Evolutionary conservation across 2,888 invertebrate genomes (phyloP).

Genomic region (Agriopis marginaria): DNA sequence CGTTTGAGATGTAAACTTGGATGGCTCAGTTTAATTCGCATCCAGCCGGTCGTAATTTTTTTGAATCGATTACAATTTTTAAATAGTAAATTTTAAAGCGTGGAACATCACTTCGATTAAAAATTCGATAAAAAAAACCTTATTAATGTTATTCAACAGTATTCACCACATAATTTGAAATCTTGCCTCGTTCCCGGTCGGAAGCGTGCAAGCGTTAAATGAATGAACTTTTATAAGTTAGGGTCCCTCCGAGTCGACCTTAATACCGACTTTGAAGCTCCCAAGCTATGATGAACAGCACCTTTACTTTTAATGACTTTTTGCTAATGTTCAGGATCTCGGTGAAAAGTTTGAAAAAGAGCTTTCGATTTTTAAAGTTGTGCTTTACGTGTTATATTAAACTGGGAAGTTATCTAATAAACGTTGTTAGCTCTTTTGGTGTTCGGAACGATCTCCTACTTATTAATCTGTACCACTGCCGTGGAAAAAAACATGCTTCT

Average conservation of each 20-base stretch:
- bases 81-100: no score
- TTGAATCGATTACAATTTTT: neutral
- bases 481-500: neutral
- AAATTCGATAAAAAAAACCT: slow-evolving; percentile 8
- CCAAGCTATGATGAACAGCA: slow-evolving; percentile 76
- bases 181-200: slow-evolving; percentile 69
- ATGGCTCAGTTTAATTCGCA: neutral
- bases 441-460: neutral
- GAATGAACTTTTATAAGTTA: slow-evolving; percentile 85
- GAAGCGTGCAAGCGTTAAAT: slow-evolving; percentile 83
- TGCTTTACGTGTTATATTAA: slow-evolving; percentile 43
- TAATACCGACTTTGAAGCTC: slow-evolving; percentile 81
- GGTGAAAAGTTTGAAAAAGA: slow-evolving; percentile 67
- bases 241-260: slow-evolving; percentile 70
- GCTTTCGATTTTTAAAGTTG: slow-evolving; percentile 62
- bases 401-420: slow-evolving; percentile 46
- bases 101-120: no score
- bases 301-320: slow-evolving; percentile 86
- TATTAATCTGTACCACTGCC: neutral
- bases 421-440: slow-evolving; percentile 32
- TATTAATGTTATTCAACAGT: slow-evolving; percentile 41
- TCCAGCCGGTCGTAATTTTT: neutral
- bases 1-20: no score
- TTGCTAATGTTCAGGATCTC: slow-evolving; percentile 81
- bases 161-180: slow-evolving; percentile 71